Evolutionary conservation across 2,113 vertebrate species (phyloP).

Genomic region (Phainopepla nitens): DNA sequence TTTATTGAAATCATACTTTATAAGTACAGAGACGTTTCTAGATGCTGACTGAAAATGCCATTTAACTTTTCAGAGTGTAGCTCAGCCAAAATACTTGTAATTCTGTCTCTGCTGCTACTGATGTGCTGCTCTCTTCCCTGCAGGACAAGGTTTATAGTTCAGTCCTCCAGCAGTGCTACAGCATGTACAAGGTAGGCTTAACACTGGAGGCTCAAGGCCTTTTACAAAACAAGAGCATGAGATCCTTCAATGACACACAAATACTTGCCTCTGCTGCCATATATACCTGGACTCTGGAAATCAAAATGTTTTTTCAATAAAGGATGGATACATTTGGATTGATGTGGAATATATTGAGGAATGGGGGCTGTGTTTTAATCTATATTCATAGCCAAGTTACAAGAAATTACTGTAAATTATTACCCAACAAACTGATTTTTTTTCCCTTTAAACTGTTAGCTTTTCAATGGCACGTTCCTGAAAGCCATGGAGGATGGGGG

Average conservation of each 20-base stretch:
- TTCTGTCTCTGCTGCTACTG: not conserved
- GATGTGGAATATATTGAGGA: not conserved
- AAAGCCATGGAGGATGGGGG: slow-evolving; percentile 91
- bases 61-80: not conserved
- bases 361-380: not conserved
- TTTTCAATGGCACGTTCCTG: slow-evolving; percentile 93
- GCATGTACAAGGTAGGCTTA: slow-evolving; percentile 93
- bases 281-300: not conserved
- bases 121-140: not conserved
- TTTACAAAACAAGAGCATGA: not conserved
- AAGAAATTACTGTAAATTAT: not conserved
- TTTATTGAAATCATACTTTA: not conserved
- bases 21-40: not conserved
- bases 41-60: not conserved
- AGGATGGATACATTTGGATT: not conserved
- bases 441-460: slow-evolving; percentile 66
- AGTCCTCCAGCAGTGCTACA: slow-evolving; percentile 93
- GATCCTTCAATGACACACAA: not conserved
- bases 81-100: not conserved
- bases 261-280: not conserved
- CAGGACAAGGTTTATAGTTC: slow-evolving; percentile 98
- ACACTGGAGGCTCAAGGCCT: not conserved
- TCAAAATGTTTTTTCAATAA: not conserved
- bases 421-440: not conserved
- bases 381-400: not conserved